Conservation (phyloP, 37 sponge, comb jelly and placozoan genomes). For the Chondrilla cf. caribensis region DNA sequence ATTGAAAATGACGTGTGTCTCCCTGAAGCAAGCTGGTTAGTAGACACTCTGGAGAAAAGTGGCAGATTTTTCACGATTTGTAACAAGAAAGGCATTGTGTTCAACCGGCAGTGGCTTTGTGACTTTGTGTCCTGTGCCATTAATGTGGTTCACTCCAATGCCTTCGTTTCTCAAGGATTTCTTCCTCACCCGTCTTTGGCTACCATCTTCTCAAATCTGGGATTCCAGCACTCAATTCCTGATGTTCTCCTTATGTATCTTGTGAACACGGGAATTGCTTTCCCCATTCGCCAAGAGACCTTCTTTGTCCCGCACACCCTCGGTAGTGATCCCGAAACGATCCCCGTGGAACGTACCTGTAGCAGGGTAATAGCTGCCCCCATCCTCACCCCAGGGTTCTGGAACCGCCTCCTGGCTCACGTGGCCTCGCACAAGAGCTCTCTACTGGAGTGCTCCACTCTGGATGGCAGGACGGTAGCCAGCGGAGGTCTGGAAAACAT, state of each 20-base stretch:
- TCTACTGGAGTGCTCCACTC: not conserved
- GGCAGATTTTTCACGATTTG: not conserved
- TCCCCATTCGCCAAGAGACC: not conserved
- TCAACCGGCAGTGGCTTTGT: slow-evolving; percentile 20
- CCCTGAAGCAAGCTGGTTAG: not conserved
- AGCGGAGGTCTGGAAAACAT: not conserved
- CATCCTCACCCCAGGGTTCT: not conserved
- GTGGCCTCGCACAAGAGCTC: not conserved
- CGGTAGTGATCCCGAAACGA: not conserved
- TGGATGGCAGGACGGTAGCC: too few species aligned
- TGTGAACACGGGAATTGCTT: not conserved
- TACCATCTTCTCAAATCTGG: slow-evolving; percentile 3
- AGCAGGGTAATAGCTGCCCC: slow-evolving; percentile 16
- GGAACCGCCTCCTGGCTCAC: slow-evolving; percentile 13
- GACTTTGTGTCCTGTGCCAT: slow-evolving; percentile 8
- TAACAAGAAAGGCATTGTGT: not conserved
- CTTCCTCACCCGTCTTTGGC: slow-evolving; percentile 1
- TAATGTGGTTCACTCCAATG: slow-evolving; percentile 11
- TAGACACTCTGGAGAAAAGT: not conserved
- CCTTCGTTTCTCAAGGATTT: slow-evolving; percentile 1
- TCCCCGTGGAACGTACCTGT: not conserved
- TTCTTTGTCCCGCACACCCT: slow-evolving; percentile 17
- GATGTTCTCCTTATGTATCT: not conserved
- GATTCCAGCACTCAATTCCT: not conserved
- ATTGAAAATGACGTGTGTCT: not conserved